These are phyloP conservation scores for Corythornis madagascariensis DNA, from an alignment of 2,113 vertebrate genomes.

Conservation along the genomic window DNA sequence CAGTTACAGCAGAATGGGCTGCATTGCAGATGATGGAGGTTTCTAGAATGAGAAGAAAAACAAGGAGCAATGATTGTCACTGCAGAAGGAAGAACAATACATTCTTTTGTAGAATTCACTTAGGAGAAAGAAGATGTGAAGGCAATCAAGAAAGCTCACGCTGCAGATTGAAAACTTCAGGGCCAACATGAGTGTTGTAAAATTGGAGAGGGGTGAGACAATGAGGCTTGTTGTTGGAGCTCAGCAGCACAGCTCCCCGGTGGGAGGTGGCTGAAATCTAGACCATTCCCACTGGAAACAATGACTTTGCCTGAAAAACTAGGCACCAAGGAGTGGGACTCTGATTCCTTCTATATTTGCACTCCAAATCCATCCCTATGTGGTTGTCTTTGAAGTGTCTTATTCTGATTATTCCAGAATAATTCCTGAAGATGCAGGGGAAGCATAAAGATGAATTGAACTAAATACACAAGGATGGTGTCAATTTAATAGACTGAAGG, in stretches of 20 bases:
- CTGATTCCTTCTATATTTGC: neutral
- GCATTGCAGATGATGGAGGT: conserved; percentile 15
- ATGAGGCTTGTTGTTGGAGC: neutral
- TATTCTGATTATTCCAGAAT: neutral
- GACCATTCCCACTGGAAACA: neutral
- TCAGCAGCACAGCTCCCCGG: neutral
- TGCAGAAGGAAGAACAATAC: neutral
- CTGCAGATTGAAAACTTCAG: neutral
- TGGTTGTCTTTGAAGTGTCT: neutral
- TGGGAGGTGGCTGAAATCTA: neutral
- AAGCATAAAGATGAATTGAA: neutral
- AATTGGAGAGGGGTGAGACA: neutral
- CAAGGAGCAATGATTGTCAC: neutral
- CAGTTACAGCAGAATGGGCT: conserved; percentile 13
- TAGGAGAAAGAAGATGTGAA: neutral
- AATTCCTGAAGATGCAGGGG: neutral
- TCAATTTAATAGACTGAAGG: neutral
- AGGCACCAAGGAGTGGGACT: neutral
- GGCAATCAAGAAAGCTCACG: neutral
- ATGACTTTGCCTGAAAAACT: neutral
- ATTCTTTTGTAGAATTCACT: neutral
- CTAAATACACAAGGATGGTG: too few species aligned
- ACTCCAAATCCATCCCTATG: neutral
- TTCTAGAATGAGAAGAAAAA: conserved; percentile 15
- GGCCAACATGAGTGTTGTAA: neutral